A percentile compares a stretch with the other conserved stretches of the same genome.
These are phyloP conservation scores for Benthosema pterotum DNA, from an alignment of 2,797 vertebrate genomes.

Conservation along the genomic window DNA sequence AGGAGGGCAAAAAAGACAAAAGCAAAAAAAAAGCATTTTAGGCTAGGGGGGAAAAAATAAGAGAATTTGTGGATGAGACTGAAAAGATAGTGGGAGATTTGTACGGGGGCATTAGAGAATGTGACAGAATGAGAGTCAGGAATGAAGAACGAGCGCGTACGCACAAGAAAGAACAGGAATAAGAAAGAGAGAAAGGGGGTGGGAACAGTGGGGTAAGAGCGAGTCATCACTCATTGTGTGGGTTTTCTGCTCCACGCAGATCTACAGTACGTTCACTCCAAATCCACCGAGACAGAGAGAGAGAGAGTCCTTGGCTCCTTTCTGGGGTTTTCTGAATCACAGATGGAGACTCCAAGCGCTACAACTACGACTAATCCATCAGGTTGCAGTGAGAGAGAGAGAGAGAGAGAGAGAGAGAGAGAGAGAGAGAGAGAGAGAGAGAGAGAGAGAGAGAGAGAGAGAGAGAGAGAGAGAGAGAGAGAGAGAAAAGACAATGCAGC, in stretches of 20 bases:
- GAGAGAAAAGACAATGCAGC: conserved; percentile 51
- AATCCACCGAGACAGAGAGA: conserved; percentile 35
- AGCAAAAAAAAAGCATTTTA: conserved; percentile 22
- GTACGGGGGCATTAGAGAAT: no score
- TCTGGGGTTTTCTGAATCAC: conserved; percentile 80
- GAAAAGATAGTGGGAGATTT: no score
- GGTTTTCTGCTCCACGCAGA: conserved; percentile 63
- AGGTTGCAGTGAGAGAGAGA: conserved; percentile 47
- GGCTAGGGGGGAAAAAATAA: conserved; percentile 24
- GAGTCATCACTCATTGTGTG: conserved; percentile 63
- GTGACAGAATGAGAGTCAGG: conserved; percentile 12
- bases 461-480: no score
- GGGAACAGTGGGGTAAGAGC: conserved; percentile 53
- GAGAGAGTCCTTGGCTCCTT: conserved; percentile 75
- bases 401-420: no score
- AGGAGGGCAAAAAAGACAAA: conserved; percentile 18
- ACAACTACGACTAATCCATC: conserved; percentile 71
- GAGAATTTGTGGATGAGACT: conserved; percentile 13
- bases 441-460: no score
- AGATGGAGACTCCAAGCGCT: conserved; percentile 66
- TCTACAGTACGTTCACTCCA: conserved; percentile 62
- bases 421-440: no score
- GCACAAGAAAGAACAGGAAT: conserved; percentile 13
- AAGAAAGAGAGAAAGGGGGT: conserved; percentile 20
- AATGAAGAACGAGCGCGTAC: conserved; percentile 10